Base-by-base conservation (phyloP, 1,140 invertebrate genomes). In the Neodiprion virginianus region DNA sequence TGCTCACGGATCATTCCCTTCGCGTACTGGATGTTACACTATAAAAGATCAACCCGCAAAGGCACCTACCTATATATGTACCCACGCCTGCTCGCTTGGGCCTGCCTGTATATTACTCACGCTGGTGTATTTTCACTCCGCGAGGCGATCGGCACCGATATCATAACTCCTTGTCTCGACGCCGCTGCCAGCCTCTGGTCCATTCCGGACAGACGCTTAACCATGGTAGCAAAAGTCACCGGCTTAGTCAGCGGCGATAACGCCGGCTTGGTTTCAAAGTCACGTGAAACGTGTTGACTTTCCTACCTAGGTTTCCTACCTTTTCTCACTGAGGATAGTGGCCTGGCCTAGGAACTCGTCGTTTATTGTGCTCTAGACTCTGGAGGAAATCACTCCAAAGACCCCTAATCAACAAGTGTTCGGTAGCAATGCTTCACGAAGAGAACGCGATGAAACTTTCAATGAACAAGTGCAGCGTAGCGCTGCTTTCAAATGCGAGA, bases 81-180 rank as follows among this genome's bases (percentile, higher is more conserved):
- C 53, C 53, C n/a, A 14, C 53, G 11, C n/a, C 11, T 14, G 53
- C 11, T 17, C 53, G 53, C 11, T 14, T 17, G n/a, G n/a, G 53
- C 53, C n/a, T 81, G 83, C 81, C 86, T 87, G 86, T 87, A 88
- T 88, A 88, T 88, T 88, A 88, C 87, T 88, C 86, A 88, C 85
- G 85, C 85, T 86, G 86, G 81, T 82, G 85, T 87, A 84, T 88
- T 88, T 88, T 88, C 87, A 88, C 87, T 88, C 86, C 85, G 86
- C 84, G 78, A 82, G 78, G 82, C 84, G 87, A 88, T 88, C 86
- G 86, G 76, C 79, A 79, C 86, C 84, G 87, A 88, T 88, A 88
- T 88, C 87, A 88, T 88, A 88, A 88, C 86, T 88, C 87, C 85
- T 85, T 88, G 87, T 88, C 87, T 84, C 85, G 83, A 81, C 84